Evolutionary conservation across 2,888 invertebrate species (phyloP).

Genomic region (Zhengitettix transpicula): DNA sequence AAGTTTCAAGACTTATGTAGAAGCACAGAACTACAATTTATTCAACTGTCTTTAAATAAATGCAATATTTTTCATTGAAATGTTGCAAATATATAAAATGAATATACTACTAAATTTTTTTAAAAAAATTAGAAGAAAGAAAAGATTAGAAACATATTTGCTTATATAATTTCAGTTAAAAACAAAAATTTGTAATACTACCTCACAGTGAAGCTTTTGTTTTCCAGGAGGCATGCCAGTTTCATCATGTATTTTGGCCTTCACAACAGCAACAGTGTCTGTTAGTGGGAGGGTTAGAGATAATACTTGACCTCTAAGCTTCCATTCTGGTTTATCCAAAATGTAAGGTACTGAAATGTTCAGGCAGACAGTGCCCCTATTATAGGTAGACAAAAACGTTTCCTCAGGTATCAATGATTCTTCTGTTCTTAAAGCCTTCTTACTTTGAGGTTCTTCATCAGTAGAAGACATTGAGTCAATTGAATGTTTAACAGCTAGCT

Average conservation of each 20-base stretch:
- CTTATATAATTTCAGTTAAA: no score
- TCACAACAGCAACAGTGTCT: conserved; percentile 67
- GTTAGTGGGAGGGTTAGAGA: conserved; percentile 58
- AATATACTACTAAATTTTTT: no score
- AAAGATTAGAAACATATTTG: no score
- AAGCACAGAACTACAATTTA: no score
- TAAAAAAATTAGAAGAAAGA: no score
- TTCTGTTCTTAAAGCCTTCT: conserved; percentile 80
- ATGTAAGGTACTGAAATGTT: conserved; percentile 49
- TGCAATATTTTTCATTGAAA: no score
- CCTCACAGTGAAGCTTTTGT: conserved; percentile 91
- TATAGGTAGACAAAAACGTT: conserved; percentile 54
- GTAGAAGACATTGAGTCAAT: no score
- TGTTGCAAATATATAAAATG: no score
- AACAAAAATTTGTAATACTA: conserved; percentile 20
- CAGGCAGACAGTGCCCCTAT: conserved; percentile 24
- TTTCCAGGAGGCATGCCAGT: conserved; percentile 92
- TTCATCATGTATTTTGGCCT: conserved; percentile 68
- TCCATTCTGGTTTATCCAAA: conserved; percentile 89
- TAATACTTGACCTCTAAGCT: conserved; percentile 77
- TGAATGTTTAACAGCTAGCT: no score
- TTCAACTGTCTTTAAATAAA: no score
- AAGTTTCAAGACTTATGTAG: no score
- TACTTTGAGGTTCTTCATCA: conserved; percentile 75
- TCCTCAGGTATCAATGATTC: conserved; percentile 84